These are phyloP conservation scores for Microctonus hyperodae DNA, from an alignment of 2,888 invertebrate species.

Conservation along the genomic window DNA sequence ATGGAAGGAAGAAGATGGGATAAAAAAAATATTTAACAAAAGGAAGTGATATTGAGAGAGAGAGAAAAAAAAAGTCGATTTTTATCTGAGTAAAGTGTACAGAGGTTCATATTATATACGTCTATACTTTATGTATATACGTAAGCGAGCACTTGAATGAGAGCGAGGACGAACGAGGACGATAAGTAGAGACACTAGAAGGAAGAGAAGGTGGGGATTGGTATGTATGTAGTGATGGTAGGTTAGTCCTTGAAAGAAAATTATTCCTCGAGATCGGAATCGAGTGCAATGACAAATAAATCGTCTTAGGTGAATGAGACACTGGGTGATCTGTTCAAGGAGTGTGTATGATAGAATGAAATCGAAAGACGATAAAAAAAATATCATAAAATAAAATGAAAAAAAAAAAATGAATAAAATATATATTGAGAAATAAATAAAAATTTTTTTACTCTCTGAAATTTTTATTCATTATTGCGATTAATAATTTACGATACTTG, in stretches of 20 bases:
- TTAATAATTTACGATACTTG: too few relatives aligned
- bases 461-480: too few relatives aligned
- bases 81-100: background rate
- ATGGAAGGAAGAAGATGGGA: background rate
- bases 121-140: background rate
- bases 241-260: slow-evolving; percentile 51
- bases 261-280: slow-evolving; percentile 51
- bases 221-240: background rate
- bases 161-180: slow-evolving; percentile 37
- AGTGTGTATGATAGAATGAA: background rate
- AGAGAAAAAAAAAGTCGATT: too few relatives aligned
- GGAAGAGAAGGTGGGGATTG: slow-evolving; percentile 40
- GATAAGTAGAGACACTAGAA: slow-evolving; percentile 42
- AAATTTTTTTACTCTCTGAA: too few relatives aligned
- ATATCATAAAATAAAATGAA: too few relatives aligned
- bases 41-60: slow-evolving; percentile 2
- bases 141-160: slow-evolving; percentile 28
- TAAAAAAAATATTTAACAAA: background rate
- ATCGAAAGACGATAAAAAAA: background rate
- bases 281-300: slow-evolving; percentile 35
- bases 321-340: background rate
- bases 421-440: background rate
- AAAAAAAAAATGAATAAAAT: too few relatives aligned
- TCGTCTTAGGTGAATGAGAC: background rate
- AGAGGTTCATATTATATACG: background rate